Base-by-base conservation (phyloP, 2,113 vertebrate genomes). In the Corydoras maculifer region DNA sequence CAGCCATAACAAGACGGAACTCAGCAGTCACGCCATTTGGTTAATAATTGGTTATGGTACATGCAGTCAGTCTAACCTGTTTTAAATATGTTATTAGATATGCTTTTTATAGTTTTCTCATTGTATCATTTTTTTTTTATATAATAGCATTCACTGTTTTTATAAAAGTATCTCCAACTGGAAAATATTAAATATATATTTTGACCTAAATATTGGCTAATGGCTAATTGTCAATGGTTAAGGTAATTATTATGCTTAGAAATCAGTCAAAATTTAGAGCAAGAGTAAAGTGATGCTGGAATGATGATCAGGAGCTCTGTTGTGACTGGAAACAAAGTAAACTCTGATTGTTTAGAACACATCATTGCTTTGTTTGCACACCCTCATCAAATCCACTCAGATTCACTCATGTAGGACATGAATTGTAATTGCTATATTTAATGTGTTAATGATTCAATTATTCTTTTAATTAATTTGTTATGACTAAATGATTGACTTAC, bases 391-490 rank as follows among this genome's bases (percentile, higher is more conserved):
- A 87, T 85, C 85, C 84, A 75, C 82, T 86, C 83, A 87, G 80
- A 87, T 88, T 87, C 85, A 84, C 76, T 88, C 86, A 88, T 89
- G 87, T 87, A 88, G 81, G 85, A 88, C 88, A 89, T 77, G 83
- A 84, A 85, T 86, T 87, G 83, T 89, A 89, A 88, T 88, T 88
- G 85, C 84, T 80, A 75, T 83, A 85, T 87, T 87, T 85, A 87
- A 87, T 84, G 83, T 87, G 84, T 84, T 89, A 89, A 89, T 90
- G 86, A 88, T 87, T 88, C 88, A 88, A 90, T 90, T 89, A 89
- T 89, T 88, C 85, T 91, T 89, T 87, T 87, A 87, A 91, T 88
- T 88, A 87, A 90, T 88, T 89, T 87, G 86, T 86, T 87, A 89
- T 83, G 86, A 89, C 84, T 85, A 89, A 88, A 89, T 87, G 86